phyloP scores from a whole-genome alignment of 2,888 invertebrate species.

The Drosophila mercatorum region DNA sequence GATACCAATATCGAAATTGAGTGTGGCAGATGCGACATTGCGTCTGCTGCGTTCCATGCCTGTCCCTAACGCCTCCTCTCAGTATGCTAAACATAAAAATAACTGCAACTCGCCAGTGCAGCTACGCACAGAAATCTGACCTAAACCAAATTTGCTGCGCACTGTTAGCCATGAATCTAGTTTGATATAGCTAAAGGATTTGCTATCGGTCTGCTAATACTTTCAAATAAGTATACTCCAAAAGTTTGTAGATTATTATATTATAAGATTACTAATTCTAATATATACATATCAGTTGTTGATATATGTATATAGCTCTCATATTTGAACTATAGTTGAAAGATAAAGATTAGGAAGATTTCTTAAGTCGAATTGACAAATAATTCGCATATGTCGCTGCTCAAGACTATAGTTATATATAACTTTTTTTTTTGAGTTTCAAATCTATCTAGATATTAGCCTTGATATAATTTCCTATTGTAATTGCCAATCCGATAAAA shows the following conservation, averaged over 20 bases:
- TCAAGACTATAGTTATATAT: too few species aligned
- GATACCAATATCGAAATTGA: slow-evolving; percentile 51
- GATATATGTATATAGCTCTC: not conserved
- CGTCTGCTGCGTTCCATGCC: not conserved
- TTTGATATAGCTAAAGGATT: not conserved
- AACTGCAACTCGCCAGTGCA: not conserved
- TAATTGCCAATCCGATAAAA: too few species aligned
- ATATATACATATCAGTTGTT: not conserved
- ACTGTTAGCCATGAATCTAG: not conserved
- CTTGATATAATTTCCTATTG: too few species aligned
- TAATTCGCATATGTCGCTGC: too few species aligned
- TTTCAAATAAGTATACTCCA: not conserved
- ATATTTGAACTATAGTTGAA: not conserved
- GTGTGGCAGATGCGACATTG: slow-evolving; percentile 35
- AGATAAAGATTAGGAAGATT: not conserved
- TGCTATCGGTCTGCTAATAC: too few species aligned
- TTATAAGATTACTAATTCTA: too few species aligned
- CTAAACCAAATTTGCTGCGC: not conserved
- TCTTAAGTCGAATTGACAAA: not conserved
- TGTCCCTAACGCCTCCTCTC: not conserved
- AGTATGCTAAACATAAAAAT: not conserved
- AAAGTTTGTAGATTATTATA: not conserved
- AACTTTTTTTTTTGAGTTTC: not conserved
- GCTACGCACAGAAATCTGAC: not conserved
- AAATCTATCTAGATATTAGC: not conserved